These are phyloP conservation scores for Cichlasoma orientale DNA, from an alignment of 2,797 vertebrate species.

Conservation along the genomic window DNA sequence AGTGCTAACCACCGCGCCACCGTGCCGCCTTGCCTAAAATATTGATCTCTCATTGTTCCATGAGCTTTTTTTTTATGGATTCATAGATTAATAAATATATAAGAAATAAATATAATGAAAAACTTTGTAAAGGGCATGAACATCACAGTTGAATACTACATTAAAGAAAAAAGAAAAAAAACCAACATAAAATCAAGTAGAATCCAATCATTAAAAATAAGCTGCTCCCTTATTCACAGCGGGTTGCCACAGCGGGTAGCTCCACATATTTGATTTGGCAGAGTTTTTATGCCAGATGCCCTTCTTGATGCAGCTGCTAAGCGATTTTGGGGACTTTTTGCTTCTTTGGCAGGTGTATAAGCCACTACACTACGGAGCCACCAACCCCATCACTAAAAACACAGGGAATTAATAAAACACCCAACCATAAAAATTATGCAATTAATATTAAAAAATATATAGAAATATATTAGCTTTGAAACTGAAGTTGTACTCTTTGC, in stretches of 20 bases:
- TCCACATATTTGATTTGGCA: slow-evolving; percentile 1
- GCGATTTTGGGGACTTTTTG: neutral
- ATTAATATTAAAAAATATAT: neutral
- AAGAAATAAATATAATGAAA: neutral
- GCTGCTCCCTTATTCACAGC: neutral
- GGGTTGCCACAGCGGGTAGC: neutral
- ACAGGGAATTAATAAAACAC: neutral
- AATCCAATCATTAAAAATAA: neutral
- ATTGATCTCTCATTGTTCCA: neutral
- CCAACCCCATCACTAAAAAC: neutral
- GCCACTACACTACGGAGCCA: neutral
- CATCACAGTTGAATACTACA: no score
- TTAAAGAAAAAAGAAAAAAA: no score
- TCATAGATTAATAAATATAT: neutral
- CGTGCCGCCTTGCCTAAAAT: no score
- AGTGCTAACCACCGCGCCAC: no score
- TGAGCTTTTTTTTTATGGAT: neutral
- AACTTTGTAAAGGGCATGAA: neutral
- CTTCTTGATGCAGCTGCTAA: neutral
- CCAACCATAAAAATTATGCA: neutral
- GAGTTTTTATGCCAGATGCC: neutral
- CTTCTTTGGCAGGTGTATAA: neutral
- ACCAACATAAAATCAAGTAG: neutral
- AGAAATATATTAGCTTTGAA: neutral
- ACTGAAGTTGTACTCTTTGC: neutral